These are phyloP conservation scores for Trissolcus japonicus DNA, from an alignment of 2,888 invertebrate genomes.

Conservation along the genomic window DNA sequence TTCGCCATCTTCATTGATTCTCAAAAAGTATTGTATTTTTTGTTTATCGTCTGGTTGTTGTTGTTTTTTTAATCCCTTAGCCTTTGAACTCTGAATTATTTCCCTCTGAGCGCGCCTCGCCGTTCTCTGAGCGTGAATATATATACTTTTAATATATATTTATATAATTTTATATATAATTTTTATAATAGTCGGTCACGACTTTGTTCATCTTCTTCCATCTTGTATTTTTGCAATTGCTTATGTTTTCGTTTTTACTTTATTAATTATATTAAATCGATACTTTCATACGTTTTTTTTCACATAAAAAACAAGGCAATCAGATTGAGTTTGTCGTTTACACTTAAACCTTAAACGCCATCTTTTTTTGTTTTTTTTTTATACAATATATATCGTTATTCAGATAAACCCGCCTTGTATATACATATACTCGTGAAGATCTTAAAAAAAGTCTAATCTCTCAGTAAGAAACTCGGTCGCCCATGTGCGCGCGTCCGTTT, in stretches of 20 bases:
- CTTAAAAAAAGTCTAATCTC: slow-evolving; percentile 71
- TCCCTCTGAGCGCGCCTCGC: slow-evolving; percentile 59
- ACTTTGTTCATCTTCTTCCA: slow-evolving; percentile 57
- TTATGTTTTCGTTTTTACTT: slow-evolving; percentile 8
- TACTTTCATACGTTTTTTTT: slow-evolving; percentile 71
- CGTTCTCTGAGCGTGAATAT: slow-evolving; percentile 61
- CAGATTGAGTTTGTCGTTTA: slow-evolving; percentile 73
- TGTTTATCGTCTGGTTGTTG: slow-evolving; percentile 44
- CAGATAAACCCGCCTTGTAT: slow-evolving; percentile 65
- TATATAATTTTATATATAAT: slow-evolving; percentile 61
- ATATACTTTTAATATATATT: slow-evolving; percentile 59
- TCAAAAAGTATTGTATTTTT: slow-evolving; percentile 52
- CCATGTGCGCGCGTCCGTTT: slow-evolving; percentile 55
- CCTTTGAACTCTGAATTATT: slow-evolving; percentile 69
- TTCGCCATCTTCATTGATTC: slow-evolving; percentile 46
- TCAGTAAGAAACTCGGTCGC: slow-evolving; percentile 63
- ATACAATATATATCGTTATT: slow-evolving; percentile 64
- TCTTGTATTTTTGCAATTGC: slow-evolving; percentile 6
- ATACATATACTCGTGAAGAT: slow-evolving; percentile 69
- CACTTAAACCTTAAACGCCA: slow-evolving; percentile 66
- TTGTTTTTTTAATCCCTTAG: slow-evolving; percentile 50
- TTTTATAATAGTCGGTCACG: slow-evolving; percentile 62
- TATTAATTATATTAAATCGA: slow-evolving; percentile 62
- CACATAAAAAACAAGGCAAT: slow-evolving; percentile 76
- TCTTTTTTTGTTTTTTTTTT: slow-evolving; percentile 57